Conservation (phyloP, 2,888 invertebrate species). For the Parapristionchus giblindavisi region DNA sequence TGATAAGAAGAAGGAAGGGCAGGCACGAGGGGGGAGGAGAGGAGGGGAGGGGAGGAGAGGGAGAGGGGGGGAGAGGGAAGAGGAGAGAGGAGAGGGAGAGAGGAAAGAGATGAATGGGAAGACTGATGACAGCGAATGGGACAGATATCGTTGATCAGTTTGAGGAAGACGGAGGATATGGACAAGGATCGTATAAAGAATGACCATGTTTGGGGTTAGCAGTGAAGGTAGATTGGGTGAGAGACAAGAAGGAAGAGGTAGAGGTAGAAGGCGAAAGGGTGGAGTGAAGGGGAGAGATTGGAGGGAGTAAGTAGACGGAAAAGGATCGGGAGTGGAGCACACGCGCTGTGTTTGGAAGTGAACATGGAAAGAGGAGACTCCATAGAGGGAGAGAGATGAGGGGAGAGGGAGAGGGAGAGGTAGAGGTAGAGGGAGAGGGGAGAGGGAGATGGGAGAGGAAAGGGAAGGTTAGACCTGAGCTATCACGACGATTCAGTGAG, state of each 20-base stretch:
- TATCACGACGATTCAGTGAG: too few relatives aligned
- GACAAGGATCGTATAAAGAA: too few relatives aligned
- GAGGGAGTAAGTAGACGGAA: not conserved
- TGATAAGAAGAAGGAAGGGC: too few relatives aligned
- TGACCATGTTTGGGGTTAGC: too few relatives aligned
- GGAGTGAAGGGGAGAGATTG: not conserved
- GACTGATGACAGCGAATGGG: too few relatives aligned
- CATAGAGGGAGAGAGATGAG: not conserved
- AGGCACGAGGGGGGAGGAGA: too few relatives aligned
- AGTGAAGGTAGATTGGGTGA: not conserved
- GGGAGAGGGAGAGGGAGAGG: slow-evolving; percentile 19
- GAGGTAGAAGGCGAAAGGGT: not conserved
- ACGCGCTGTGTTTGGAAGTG: not conserved
- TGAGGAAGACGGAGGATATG: too few relatives aligned
- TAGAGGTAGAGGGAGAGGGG: slow-evolving; percentile 32
- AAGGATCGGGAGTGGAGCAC: not conserved
- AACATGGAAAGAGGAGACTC: not conserved
- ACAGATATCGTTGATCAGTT: too few relatives aligned
- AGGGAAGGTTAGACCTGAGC: not conserved
- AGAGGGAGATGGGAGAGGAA: not conserved
- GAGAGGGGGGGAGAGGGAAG: too few relatives aligned
- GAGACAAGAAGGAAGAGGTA: not conserved
- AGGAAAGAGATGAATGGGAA: too few relatives aligned
- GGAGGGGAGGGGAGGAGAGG: too few relatives aligned
- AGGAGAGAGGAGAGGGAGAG: too few relatives aligned